A percentile compares a stretch with the other conserved stretches of the same genome.
Evolutionary conservation across 2,797 vertebrate genomes (phyloP).

Genomic region (Pelobates cultripes): DNA sequence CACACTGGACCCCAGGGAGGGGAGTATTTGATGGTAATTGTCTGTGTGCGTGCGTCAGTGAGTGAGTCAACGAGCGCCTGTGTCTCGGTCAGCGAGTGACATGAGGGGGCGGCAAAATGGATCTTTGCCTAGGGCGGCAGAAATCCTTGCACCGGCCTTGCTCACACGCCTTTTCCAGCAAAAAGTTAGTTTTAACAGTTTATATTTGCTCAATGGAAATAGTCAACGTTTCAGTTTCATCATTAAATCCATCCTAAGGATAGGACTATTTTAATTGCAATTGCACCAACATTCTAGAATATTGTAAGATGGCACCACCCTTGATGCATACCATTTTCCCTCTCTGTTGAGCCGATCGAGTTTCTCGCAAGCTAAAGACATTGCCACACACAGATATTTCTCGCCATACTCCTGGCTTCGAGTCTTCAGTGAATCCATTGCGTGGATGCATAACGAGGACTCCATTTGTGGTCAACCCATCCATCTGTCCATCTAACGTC

Average conservation of each 20-base stretch:
- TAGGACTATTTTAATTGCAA: neutral
- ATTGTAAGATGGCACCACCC: neutral
- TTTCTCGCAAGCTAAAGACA: constrained; percentile 94
- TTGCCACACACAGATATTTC: constrained; percentile 98
- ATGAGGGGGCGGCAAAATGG: neutral
- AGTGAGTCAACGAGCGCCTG: no score
- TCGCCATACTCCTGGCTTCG: constrained; percentile 96
- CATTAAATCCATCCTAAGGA: neutral
- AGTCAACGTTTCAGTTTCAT: no score
- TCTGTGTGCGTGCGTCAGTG: no score
- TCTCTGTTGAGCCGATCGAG: constrained; percentile 94
- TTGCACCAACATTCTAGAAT: neutral
- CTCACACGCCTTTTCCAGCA: no score
- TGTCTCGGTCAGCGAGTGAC: no score
- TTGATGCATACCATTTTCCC: constrained; percentile 91
- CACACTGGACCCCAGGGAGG: no score
- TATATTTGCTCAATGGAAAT: no score
- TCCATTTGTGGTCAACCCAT: constrained; percentile 95
- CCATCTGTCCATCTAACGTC: constrained; percentile 93
- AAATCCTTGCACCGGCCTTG: no score
- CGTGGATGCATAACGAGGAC: constrained; percentile 98
- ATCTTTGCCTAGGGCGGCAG: no score
- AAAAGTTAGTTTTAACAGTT: no score
- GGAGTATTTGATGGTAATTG: no score
- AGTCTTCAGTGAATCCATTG: constrained; percentile 94